Evolutionary conservation across 2,113 vertebrate species (phyloP), one percentile per base, ranked within the genome.

Genomic region (Thomomys bottae): DNA sequence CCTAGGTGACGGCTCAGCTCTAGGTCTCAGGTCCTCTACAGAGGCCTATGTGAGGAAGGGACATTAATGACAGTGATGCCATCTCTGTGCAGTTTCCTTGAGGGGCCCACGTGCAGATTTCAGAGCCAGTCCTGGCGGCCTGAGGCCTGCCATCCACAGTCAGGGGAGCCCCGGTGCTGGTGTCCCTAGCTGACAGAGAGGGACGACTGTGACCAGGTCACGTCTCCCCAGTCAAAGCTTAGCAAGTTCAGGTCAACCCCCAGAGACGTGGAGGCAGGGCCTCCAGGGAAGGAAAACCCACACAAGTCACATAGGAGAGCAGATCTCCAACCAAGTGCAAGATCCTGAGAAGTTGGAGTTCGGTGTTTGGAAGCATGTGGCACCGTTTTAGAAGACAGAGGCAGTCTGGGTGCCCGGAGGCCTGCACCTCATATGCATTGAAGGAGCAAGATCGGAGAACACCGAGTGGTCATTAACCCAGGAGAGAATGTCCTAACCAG

Each of bases 191-290:
- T 26, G 24, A 23, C 10, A 21, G 18, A 15, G 49, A 70, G 18
- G 6, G 9, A 14, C 24, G 14, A 30, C 17, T 0, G 38, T 4
- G 11, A 73, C 12, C 17, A 32, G 34, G 7, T 45, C 32, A 68
- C 26, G 2, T 24, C 40, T 79, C 38, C 23, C 28, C 24, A 68
- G 4, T 32, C 49, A 45, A 4, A 4, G 3, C 38, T 32, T 24
- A 28, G 15, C 15, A 18, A 1, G 40, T 23, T 21, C 28, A 7
- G 12, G 12, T 34, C 6, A 1, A 8, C 24, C 40, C 15, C 10
- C 17, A 24, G 21, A 2, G 3, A 21, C 5, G 5, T 0, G 8
- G 1, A 2, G 24, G 10, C 1, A 14, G 1, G 8, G 57, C 0
- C 15, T 0, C 0, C 0, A 4, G 8, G 30, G 8, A 57, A 4